Evolutionary conservation across 2,797 vertebrate genomes (phyloP), one percentile per base, ranked within the genome.

Genomic region (Galago senegalensis): DNA sequence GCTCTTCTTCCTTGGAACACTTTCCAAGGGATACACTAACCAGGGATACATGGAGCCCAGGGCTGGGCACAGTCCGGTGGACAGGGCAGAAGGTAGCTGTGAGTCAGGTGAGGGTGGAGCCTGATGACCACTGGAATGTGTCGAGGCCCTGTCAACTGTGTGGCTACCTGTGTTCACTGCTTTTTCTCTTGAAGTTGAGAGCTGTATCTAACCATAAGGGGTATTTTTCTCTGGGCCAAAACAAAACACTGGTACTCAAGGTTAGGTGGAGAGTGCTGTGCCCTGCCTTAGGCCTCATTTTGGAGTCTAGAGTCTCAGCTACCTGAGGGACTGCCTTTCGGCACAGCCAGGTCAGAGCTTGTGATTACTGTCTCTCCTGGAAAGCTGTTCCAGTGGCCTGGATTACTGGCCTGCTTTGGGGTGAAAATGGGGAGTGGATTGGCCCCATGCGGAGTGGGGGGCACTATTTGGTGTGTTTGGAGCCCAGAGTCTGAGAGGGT

Each of bases 111-210:
- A 31, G 29, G 82, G 23, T 13, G 2, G n/a, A 18, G 3, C 23
- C 27, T 0, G 0, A 2, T 1, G 10, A 43, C 7, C 2, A 0
- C 53, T 40, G 49, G 17, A 7, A 6, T 58, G 61, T 11, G 46
- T 81, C 17, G 0, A 14, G 37, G 11, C 11, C 4, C 40, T 17
- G 20, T 27, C 2, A 2, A 21, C 63, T 49, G 11, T 0, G 23
- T 7, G 34, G 23, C 1, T 2, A 13, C 16, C 40, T 4, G 0
- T 0, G 2, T 17, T 20, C 34, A 1, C 31, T 1, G 43, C 17
- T 21, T 56, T 67, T 25, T 40, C 53, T 31, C 43, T 75, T 16
- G 31, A 12, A 3, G 16, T 1, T 9, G 34, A 75, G 11, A 31
- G 21, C 67, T 60, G 3, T n/a, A 46, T 49, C 79, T 12, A 5